Conservation (phyloP, 1,140 invertebrate genomes). For the Popillia japonica region DNA sequence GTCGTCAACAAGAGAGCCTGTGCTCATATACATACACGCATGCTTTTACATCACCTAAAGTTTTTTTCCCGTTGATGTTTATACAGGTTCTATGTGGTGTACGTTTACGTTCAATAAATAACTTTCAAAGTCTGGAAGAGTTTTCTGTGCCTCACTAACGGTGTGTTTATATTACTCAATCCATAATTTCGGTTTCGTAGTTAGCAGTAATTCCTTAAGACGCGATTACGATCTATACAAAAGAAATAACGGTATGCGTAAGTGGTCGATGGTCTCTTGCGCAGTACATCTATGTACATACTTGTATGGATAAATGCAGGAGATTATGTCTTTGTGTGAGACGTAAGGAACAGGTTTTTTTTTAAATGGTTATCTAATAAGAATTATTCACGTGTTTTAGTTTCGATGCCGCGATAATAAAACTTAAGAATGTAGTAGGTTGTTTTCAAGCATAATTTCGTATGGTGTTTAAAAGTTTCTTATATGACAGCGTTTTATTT, state of each 20-base stretch:
- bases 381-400: not conserved
- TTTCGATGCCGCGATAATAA: not conserved
- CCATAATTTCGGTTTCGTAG: not conserved
- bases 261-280: not conserved
- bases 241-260: not conserved
- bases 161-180: not conserved
- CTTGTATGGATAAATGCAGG: not conserved
- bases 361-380: not conserved
- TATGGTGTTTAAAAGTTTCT: not conserved
- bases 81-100: not conserved
- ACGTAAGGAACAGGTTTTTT: not conserved
- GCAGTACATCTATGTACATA: not conserved
- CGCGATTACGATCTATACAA: not conserved
- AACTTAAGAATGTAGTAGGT: not conserved
- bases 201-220: not conserved
- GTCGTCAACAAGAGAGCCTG: not conserved
- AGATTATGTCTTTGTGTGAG: not conserved
- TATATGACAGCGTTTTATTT: too few species aligned
- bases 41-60: not conserved
- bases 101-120: not conserved
- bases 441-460: too few species aligned
- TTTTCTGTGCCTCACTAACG: not conserved
- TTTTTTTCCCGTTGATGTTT: not conserved
- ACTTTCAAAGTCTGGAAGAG: not conserved
- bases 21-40: not conserved